Percentiles rank a stretch among this genome's conserved stretches.
Conservation (phyloP, 1,140 invertebrate genomes). For the Drosophila dunni region DNA sequence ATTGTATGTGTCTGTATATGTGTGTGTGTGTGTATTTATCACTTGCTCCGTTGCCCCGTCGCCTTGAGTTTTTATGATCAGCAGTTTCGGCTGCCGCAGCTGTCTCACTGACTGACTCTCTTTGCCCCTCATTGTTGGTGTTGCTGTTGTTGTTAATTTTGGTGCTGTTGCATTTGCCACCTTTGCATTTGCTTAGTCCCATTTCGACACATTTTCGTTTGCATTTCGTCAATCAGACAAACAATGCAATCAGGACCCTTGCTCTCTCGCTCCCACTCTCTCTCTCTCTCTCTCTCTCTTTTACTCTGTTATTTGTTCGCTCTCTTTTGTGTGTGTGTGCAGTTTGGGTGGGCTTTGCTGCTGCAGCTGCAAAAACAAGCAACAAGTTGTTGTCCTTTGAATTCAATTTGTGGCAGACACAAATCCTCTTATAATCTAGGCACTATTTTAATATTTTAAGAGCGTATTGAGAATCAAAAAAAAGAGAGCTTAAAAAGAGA, state of each 20-base stretch:
- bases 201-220: slow-evolving; percentile 83
- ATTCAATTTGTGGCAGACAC: slow-evolving; percentile 15
- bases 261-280: slow-evolving; percentile 25
- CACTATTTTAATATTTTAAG: not conserved
- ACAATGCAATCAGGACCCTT: slow-evolving; percentile 69
- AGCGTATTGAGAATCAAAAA: not conserved
- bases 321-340: slow-evolving; percentile 10
- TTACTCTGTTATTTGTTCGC: not conserved
- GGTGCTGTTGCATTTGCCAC: slow-evolving; percentile 56
- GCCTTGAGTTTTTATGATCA: slow-evolving; percentile 57
- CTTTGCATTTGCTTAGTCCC: slow-evolving; percentile 77
- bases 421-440: slow-evolving; percentile 11
- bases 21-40: slow-evolving; percentile 41
- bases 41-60: slow-evolving; percentile 29
- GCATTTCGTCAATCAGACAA: slow-evolving; percentile 82
- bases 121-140: slow-evolving; percentile 12
- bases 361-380: slow-evolving; percentile 49
- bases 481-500: not conserved
- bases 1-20: slow-evolving; percentile 11
- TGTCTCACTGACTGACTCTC: slow-evolving; percentile 35
- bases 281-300: not conserved
- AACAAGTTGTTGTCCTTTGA: slow-evolving; percentile 49
- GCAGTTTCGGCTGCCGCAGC: slow-evolving; percentile 33
- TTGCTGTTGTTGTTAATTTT: slow-evolving; percentile 23
- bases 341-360: slow-evolving; percentile 66